Evolutionary conservation across 2,888 invertebrate species (phyloP).

Genomic region (Cephus nigrinus): DNA sequence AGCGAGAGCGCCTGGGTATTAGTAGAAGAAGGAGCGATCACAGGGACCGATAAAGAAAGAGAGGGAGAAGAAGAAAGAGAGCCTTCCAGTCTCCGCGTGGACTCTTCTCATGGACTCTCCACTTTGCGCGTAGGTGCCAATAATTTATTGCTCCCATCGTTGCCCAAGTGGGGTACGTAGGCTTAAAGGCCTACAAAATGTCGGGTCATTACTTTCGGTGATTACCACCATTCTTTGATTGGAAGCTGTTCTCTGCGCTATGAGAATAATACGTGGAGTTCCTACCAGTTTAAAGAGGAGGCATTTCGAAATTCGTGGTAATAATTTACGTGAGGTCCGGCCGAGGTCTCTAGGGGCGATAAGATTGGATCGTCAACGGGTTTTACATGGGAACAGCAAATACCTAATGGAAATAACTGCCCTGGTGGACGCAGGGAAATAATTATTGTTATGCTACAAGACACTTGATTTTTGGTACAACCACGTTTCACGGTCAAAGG

Average conservation of each 20-base stretch:
- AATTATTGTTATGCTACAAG: conserved; percentile 25
- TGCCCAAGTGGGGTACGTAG: conserved; percentile 40
- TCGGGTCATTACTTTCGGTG: conserved; percentile 53
- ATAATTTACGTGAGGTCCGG: conserved; percentile 59
- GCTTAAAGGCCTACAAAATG: conserved; percentile 43
- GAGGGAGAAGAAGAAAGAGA: conserved; percentile 8
- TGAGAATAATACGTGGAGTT: conserved; percentile 37
- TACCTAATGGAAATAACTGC: background rate
- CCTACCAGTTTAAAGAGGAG: conserved; percentile 30
- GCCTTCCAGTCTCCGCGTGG: conserved; percentile 10
- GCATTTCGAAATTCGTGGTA: conserved; percentile 55
- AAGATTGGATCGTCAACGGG: conserved; percentile 61
- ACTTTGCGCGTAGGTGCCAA: conserved; percentile 52
- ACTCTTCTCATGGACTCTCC: conserved; percentile 15
- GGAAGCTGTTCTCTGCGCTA: conserved; percentile 29
- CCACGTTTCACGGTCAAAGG: background rate
- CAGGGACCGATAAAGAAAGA: conserved; percentile 7
- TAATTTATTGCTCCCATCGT: conserved; percentile 50
- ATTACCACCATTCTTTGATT: conserved; percentile 56
- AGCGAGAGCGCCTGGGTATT: background rate
- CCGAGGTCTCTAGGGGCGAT: conserved; percentile 55
- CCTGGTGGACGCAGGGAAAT: background rate
- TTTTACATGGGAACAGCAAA: conserved; percentile 42
- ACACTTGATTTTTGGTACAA: background rate
- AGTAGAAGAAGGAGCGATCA: conserved; percentile 15